Percentiles rank a stretch among this genome's conserved stretches.
Conservation (phyloP, 2,797 vertebrate species). For the Melanotaenia nigrans region DNA sequence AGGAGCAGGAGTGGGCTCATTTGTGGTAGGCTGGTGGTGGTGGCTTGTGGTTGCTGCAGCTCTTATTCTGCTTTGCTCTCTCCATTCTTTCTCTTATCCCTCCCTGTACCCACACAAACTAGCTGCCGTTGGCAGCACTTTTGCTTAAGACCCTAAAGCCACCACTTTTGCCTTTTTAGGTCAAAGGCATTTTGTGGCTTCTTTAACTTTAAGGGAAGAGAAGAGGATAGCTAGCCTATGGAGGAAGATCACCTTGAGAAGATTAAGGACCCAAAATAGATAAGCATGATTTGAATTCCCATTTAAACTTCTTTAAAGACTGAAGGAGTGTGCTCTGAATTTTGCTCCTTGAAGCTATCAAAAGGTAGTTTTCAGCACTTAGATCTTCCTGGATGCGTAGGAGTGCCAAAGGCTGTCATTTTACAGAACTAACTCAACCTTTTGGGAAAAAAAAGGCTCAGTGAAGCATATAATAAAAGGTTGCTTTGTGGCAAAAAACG, state of each 20-base stretch:
- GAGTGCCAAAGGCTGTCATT: conserved; percentile 45
- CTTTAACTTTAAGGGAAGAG: conserved; percentile 53
- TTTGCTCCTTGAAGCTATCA: conserved; percentile 43
- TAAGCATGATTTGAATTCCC: conserved; percentile 42
- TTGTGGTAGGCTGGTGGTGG: conserved; percentile 71
- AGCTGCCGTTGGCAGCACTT: conserved; percentile 61
- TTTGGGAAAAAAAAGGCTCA: conserved; percentile 35
- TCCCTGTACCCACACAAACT: conserved; percentile 58
- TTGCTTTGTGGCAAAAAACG: conserved; percentile 54
- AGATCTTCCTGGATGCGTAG: conserved; percentile 47
- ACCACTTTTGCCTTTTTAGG: conserved; percentile 59
- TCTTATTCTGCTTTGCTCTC: conserved; percentile 61
- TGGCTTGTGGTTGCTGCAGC: conserved; percentile 65
- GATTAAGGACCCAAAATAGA: conserved; percentile 65
- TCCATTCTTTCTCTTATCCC: conserved; percentile 68
- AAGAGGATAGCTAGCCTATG: conserved; percentile 39
- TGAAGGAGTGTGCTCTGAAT: conserved; percentile 56
- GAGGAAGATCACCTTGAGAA: conserved; percentile 38
- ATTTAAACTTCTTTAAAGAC: conserved; percentile 49
- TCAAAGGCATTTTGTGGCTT: conserved; percentile 69
- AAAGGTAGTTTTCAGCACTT: conserved; percentile 40
- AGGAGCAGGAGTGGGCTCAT: conserved; percentile 69
- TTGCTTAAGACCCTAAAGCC: conserved; percentile 66
- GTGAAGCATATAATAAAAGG: conserved; percentile 56
- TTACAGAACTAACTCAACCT: conserved; percentile 51